phyloP scores from a whole-genome alignment of 2,888 invertebrate genomes.

The Erebia epiphron region DNA sequence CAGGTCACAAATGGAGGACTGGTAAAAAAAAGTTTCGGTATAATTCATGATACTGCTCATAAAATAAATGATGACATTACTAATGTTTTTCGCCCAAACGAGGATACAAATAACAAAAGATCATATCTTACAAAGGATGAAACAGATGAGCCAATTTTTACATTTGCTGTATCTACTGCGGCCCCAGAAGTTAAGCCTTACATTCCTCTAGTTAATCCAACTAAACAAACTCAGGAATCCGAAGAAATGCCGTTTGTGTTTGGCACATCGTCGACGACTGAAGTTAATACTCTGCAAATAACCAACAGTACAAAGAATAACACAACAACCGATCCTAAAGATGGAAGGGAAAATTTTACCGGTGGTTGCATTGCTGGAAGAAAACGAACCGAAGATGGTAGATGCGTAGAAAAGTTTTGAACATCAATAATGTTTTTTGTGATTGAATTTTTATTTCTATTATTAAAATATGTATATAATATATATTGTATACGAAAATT shows the following conservation, averaged over 20 bases:
- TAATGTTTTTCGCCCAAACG: constrained; percentile 43
- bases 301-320: constrained; percentile 36
- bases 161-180: constrained; percentile 7
- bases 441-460: not conserved
- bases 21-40: constrained; percentile 49
- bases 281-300: constrained; percentile 11
- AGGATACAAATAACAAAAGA: constrained; percentile 27
- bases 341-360: constrained; percentile 61
- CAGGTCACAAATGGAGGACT: constrained; percentile 46
- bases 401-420: constrained; percentile 53
- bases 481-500: not conserved
- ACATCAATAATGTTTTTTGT: constrained; percentile 14
- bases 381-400: constrained; percentile 62
- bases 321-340: constrained; percentile 43
- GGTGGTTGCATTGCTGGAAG: constrained; percentile 62
- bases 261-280: constrained; percentile 29
- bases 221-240: constrained; percentile 22
- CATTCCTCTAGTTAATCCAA: constrained; percentile 2
- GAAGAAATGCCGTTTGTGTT: constrained; percentile 35
- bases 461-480: too few relatives aligned
- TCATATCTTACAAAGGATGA: constrained; percentile 13
- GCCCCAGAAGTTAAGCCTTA: not conserved
- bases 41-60: constrained; percentile 46
- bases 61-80: constrained; percentile 50
- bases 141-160: constrained; percentile 6